Base-by-base conservation (phyloP, 2,888 invertebrate species). In the Drosophila nigritarsus region DNA sequence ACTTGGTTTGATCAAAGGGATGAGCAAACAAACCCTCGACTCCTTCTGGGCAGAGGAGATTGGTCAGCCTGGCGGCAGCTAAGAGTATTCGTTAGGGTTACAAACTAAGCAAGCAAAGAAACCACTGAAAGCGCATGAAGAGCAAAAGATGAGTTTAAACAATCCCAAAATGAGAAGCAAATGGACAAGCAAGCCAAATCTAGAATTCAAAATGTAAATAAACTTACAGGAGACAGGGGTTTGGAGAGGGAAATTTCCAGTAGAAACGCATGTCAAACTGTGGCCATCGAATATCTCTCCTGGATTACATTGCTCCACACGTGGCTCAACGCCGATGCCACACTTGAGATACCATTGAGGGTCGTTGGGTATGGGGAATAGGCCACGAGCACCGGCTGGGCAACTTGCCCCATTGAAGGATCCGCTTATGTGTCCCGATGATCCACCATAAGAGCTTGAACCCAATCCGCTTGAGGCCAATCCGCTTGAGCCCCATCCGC, bases 1-100 rank as follows among this genome's bases (percentile, higher is more conserved):
- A 96, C 82, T 94, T 95, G 69, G 94, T 94, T 83, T 95, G 96
- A 61, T 95, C 95, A 2, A 94, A 93, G 24, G 94, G 94, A 87
- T 95, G 95, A 0, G 94, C 94, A 82, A 95, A 95, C 62, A 94
- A 93, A 0, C 96, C 96, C 0, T 94, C 94, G 7, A 94, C 92
- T 40, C 92, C 92, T 0, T 82, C 71, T 0, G 94, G 94, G 82
- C 95, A 95, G 74, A 87, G 77, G 0, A 91, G 73, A 53, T 84
- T 78, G 24, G 58, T 78, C 2, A 65, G 36, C 2, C 61, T 65
- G 9, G 62, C 45, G 29, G 51, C 55, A 65, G 71, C 88, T 89
- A 59, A 36, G 61, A 64, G 20, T 20, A 48, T 27, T 48, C 42
- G 51, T 73, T 67, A 59, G 34, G 18, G 42, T 71, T 71, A 75